Evolutionary conservation across 1,140 invertebrate genomes (phyloP), one percentile per base, ranked within the genome.

Genomic region (Dendrolimus punctatus): DNA sequence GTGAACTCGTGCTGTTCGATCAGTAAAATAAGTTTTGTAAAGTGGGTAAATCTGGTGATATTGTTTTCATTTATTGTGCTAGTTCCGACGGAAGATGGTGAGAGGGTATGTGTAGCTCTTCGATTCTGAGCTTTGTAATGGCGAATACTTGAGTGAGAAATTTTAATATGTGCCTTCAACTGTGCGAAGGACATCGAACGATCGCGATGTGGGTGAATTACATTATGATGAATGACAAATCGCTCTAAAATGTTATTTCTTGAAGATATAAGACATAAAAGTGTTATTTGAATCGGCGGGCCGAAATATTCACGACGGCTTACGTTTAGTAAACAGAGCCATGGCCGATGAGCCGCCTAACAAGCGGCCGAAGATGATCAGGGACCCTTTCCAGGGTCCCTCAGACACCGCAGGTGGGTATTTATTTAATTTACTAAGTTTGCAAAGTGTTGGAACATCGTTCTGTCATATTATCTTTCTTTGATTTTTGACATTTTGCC

Each of bases 301-400:
- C 85, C 83, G 83, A 85, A 87, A 85, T 85, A 87, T 83, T 86
- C 78, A 84, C 77, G 83, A 83, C 81, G 87, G 87, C 86, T 88
- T 87, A 88, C 82, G 87, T 87, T 90, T 90, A 87, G 89, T 90
- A 90, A 90, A 90, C 89, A 90, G 87, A 88, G 82, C 88, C 89
- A 96, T 96, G 95, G 94, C 95, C 89, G 96, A 98, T 90, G 95
- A 95, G 78, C 96, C 96, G 91, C 95, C 96, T 82, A 95, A 92
- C 76, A 98, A 98, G 91, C 94, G 95, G 91, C 92, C 92, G 73
- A 97, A 97, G 90, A 92, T 97, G 84, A 76, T 82, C 67, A 89
- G 90, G 73, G 95, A 96, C 88, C 91, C 92, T 72, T 94, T 93
- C 84, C 92, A 93, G 88, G 92, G 93, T 66, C 89, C 93, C 60